Evolutionary conservation across 2,888 invertebrate genomes (phyloP).

Genomic region (Phaedon cochleariae): DNA sequence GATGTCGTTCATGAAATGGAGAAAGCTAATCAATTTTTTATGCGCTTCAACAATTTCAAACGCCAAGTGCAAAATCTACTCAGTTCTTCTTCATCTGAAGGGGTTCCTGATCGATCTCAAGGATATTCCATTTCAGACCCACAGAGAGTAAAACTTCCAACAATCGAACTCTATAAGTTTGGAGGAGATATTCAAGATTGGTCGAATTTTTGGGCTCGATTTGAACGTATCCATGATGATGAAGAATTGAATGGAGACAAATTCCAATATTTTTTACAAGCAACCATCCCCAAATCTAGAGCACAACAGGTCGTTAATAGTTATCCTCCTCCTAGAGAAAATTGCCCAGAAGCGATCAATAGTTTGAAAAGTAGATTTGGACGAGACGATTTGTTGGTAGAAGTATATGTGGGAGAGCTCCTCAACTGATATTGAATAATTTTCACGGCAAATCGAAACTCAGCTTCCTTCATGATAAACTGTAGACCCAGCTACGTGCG

Average conservation of each 20-base stretch:
- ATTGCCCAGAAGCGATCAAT: slow-evolving; percentile 33
- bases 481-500: slow-evolving; percentile 47
- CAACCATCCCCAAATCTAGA: slow-evolving; percentile 23
- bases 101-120: not conserved
- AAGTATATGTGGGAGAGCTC: slow-evolving; percentile 33
- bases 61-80: not conserved
- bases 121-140: too few relatives aligned
- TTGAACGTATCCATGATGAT: slow-evolving; percentile 40
- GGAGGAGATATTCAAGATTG: slow-evolving; percentile 31
- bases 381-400: slow-evolving; percentile 44
- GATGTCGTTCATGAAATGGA: not conserved
- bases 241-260: slow-evolving; percentile 28
- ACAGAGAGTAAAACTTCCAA: slow-evolving; percentile 24
- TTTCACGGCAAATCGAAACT: slow-evolving; percentile 18
- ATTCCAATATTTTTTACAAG: slow-evolving; percentile 34
- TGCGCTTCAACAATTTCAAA: not conserved
- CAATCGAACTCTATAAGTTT: slow-evolving; percentile 29
- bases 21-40: not conserved
- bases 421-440: slow-evolving; percentile 43
- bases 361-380: slow-evolving; percentile 45
- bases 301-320: slow-evolving; percentile 32
- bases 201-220: slow-evolving; percentile 37
- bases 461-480: slow-evolving; percentile 39
- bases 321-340: slow-evolving; percentile 21
- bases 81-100: not conserved